These are phyloP conservation scores for Sceloporus undulatus DNA, from an alignment of 2,113 vertebrate species.

Conservation along the genomic window DNA sequence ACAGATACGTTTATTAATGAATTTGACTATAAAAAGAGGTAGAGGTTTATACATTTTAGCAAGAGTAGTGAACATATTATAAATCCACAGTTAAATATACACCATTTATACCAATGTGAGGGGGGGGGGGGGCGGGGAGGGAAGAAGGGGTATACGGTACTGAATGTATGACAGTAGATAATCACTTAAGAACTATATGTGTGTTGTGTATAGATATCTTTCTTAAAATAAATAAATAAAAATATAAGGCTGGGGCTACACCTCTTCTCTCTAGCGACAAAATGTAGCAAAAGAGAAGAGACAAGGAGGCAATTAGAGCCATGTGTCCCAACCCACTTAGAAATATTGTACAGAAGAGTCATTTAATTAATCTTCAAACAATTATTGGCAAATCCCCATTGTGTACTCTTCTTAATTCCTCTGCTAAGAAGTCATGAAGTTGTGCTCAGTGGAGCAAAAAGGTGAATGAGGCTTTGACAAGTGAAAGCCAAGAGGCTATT, in stretches of 20 bases:
- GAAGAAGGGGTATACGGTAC: too few species aligned
- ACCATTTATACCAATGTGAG: too few species aligned
- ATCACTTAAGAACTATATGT: too few species aligned
- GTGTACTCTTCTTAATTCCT: conserved; percentile 61
- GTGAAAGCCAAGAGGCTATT: conserved; percentile 65
- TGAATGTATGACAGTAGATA: too few species aligned
- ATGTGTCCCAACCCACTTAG: conserved; percentile 27
- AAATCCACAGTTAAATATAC: too few species aligned
- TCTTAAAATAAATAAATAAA: too few species aligned
- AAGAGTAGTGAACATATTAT: too few species aligned
- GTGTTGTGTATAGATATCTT: too few species aligned
- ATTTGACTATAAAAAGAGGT: too few species aligned
- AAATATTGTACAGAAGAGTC: conserved; percentile 45
- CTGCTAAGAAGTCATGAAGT: conserved; percentile 67
- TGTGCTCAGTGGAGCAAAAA: conserved; percentile 74
- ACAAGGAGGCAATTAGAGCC: conserved; percentile 16
- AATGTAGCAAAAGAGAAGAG: conserved; percentile 9
- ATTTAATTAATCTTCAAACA: conserved; percentile 55
- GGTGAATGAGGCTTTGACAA: conserved; percentile 56
- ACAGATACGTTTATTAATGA: too few species aligned
- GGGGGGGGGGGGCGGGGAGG: too few species aligned
- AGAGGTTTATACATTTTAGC: too few species aligned
- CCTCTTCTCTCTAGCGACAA: background rate
- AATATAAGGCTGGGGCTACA: background rate
- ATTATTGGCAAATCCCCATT: conserved; percentile 59